phyloP scores from a whole-genome alignment of 2,113 vertebrate genomes.

The Triplophysa siluroides region DNA sequence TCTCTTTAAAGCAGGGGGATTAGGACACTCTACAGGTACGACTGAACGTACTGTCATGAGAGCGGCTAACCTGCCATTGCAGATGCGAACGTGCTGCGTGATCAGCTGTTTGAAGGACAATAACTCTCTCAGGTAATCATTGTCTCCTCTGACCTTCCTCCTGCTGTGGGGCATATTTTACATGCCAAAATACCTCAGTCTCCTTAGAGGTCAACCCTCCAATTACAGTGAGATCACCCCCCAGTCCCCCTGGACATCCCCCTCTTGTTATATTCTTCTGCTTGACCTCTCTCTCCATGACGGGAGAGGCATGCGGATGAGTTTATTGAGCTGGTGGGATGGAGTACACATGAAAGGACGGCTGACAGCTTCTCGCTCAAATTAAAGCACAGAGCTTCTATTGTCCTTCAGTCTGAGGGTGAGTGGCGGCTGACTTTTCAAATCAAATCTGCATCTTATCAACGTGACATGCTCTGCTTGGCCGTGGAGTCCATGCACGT shows the following conservation, averaged over 20 bases:
- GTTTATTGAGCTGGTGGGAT: slow-evolving; percentile 30
- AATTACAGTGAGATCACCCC: slow-evolving; percentile 40
- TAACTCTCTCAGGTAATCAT: slow-evolving; percentile 43
- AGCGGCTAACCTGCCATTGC: slow-evolving; percentile 1
- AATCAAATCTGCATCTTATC: slow-evolving; percentile 24
- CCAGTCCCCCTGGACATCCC: slow-evolving; percentile 1
- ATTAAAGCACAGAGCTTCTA: slow-evolving; percentile 32
- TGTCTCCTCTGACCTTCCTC: slow-evolving; percentile 34
- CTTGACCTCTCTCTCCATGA: slow-evolving; percentile 33
- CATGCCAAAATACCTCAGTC: slow-evolving; percentile 42
- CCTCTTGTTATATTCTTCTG: slow-evolving; percentile 25
- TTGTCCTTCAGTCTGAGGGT: slow-evolving; percentile 31
- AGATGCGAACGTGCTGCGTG: neutral
- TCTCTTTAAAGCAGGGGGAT: neutral
- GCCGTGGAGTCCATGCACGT: slow-evolving; percentile 32
- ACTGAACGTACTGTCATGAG: slow-evolving; percentile 1
- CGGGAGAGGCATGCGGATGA: slow-evolving; percentile 23
- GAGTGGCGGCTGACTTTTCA: slow-evolving; percentile 53
- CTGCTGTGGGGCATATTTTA: slow-evolving; percentile 43
- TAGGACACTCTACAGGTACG: neutral
- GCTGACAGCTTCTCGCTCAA: slow-evolving; percentile 19
- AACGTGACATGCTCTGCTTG: slow-evolving; percentile 25
- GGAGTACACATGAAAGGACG: neutral
- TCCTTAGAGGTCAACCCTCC: slow-evolving; percentile 40
- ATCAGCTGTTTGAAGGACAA: slow-evolving; percentile 44